phyloP scores from a whole-genome alignment of 2,113 vertebrate genomes.

The Phalacrocorax carbo region DNA sequence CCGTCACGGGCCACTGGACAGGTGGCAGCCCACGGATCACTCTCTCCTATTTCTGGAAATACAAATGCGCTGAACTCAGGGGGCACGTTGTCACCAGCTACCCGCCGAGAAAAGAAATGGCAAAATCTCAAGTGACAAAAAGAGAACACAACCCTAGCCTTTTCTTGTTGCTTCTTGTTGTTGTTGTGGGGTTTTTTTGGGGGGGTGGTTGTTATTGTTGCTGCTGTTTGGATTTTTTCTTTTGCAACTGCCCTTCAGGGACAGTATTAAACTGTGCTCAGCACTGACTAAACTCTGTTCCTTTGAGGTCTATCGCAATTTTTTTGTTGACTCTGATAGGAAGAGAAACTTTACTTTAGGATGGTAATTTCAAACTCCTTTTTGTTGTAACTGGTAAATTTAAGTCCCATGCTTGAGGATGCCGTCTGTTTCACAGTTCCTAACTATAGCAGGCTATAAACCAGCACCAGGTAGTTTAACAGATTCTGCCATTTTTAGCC shows the following conservation, averaged over 20 bases:
- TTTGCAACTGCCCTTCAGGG: neutral
- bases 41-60: neutral
- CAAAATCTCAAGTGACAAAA: neutral
- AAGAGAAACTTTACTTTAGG: neutral
- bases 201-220: neutral
- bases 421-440: neutral
- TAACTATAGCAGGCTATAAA: neutral
- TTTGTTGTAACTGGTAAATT: neutral
- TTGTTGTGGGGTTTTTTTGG: neutral
- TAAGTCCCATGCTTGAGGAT: neutral
- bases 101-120: neutral
- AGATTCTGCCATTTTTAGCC: neutral
- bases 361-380: neutral
- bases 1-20: accelerated
- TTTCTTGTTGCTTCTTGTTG: neutral
- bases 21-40: neutral
- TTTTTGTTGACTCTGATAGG: neutral
- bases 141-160: neutral
- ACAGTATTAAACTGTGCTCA: neutral
- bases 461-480: neutral
- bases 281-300: neutral
- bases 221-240: neutral
- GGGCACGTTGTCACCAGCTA: neutral
- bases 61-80: neutral
- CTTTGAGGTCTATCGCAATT: neutral